Conservation (phyloP, 2,113 vertebrate genomes). For the Callionymus lyra region DNA sequence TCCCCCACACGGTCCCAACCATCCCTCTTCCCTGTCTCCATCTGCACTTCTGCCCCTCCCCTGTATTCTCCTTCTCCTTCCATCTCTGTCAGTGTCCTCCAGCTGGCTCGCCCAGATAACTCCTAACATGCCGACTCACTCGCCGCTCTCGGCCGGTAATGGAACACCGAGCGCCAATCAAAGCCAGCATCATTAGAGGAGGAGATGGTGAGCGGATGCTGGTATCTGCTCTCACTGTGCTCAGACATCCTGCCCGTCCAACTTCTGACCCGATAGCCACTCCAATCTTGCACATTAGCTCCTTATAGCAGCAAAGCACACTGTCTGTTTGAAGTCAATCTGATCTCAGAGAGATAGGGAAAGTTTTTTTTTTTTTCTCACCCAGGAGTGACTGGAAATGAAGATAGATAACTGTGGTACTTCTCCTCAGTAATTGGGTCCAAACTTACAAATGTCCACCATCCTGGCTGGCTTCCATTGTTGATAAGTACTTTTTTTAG, state of each 20-base stretch:
- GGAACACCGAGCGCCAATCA: constrained; percentile 41
- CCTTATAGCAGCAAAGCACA: constrained; percentile 13
- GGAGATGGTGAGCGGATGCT: constrained; percentile 19
- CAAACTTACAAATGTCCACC: no score
- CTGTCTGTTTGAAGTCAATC: constrained; percentile 19
- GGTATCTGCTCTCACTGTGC: constrained; percentile 31
- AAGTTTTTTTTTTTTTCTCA: no score
- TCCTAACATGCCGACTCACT: constrained; percentile 34
- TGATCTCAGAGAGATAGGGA: constrained; percentile 10
- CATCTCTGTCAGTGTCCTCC: constrained; percentile 59
- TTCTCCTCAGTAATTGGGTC: no score
- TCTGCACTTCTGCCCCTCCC: constrained; percentile 22
- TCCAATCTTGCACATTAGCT: background rate
- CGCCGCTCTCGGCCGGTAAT: constrained; percentile 35
- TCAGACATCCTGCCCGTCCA: constrained; percentile 11
- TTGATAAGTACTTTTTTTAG: background rate
- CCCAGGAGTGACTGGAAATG: no score
- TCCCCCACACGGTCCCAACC: constrained; percentile 9
- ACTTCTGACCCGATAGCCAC: constrained; percentile 7
- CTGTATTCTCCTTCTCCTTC: constrained; percentile 28
- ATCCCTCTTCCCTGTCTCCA: constrained; percentile 24
- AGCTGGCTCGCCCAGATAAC: constrained; percentile 63
- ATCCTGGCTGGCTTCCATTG: background rate
- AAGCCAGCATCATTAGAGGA: constrained; percentile 42
- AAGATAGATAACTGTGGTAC: no score